Conservation (phyloP, 2,888 invertebrate species). For the Tetragnatha montana region DNA sequence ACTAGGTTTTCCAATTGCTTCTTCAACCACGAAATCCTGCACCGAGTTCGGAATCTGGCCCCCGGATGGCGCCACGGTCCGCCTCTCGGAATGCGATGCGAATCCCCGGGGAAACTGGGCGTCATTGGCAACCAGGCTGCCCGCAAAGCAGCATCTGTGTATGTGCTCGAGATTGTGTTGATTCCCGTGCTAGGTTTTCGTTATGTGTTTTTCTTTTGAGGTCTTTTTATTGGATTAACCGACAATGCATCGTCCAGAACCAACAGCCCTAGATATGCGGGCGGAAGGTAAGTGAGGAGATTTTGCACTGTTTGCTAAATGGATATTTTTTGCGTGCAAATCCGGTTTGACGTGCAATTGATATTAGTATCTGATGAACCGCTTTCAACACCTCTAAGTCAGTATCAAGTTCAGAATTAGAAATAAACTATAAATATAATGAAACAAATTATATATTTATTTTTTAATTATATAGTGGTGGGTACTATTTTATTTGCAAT, state of each 20-base stretch:
- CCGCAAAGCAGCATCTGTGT: neutral
- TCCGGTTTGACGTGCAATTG: no score
- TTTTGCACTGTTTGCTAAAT: neutral
- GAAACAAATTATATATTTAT: no score
- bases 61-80: slow-evolving; percentile 40
- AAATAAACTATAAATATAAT: no score
- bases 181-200: neutral
- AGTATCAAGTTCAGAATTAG: no score
- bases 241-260: slow-evolving; percentile 60
- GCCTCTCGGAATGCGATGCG: slow-evolving; percentile 4
- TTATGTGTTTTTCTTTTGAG: neutral
- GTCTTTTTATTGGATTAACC: slow-evolving; percentile 45
- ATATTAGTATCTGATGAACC: no score
- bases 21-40: neutral
- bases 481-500: no score
- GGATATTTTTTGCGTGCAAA: neutral
- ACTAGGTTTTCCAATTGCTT: slow-evolving; percentile 7
- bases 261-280: slow-evolving; percentile 56
- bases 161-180: neutral
- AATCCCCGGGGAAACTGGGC: neutral
- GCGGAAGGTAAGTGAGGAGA: slow-evolving; percentile 49
- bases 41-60: neutral
- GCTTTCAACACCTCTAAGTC: no score
- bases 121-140: slow-evolving; percentile 11
- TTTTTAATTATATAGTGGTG: no score